Percentiles rank a stretch among this genome's conserved stretches.
phyloP scores from a whole-genome alignment of 2,888 invertebrate species.

The Clitarchus hookeri region DNA sequence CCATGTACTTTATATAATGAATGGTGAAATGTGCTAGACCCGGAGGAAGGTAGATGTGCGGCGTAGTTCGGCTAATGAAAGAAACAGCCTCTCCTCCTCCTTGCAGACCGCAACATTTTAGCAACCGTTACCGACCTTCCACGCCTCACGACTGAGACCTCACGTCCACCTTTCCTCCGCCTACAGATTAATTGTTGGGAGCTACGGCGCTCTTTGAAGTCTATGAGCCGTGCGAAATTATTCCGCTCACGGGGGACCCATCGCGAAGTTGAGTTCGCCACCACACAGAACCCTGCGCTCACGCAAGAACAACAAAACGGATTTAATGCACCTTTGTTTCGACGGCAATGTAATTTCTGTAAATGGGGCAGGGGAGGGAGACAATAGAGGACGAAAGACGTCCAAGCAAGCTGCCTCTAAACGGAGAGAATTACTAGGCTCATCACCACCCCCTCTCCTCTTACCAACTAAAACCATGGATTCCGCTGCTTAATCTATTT shows the following conservation, averaged over 20 bases:
- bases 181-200: background rate
- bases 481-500: background rate
- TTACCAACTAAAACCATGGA: background rate
- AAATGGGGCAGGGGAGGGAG: background rate
- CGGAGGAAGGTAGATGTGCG: no score
- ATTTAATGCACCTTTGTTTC: slow-evolving; percentile 14
- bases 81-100: no score
- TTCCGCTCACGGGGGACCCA: background rate
- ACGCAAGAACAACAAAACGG: slow-evolving; percentile 7
- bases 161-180: background rate
- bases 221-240: background rate
- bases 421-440: no score
- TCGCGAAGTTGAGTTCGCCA: background rate
- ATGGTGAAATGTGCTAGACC: no score
- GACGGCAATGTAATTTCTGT: background rate
- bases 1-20: no score
- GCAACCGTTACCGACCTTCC: no score
- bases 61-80: no score
- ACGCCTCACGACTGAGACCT: no score
- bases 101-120: no score
- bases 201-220: background rate
- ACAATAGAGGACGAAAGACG: background rate
- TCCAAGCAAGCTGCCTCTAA: background rate
- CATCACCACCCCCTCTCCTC: no score
- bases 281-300: background rate